These are phyloP conservation scores for Hystrix cristata DNA, from an alignment of 2,113 vertebrate species.

Conservation along the genomic window DNA sequence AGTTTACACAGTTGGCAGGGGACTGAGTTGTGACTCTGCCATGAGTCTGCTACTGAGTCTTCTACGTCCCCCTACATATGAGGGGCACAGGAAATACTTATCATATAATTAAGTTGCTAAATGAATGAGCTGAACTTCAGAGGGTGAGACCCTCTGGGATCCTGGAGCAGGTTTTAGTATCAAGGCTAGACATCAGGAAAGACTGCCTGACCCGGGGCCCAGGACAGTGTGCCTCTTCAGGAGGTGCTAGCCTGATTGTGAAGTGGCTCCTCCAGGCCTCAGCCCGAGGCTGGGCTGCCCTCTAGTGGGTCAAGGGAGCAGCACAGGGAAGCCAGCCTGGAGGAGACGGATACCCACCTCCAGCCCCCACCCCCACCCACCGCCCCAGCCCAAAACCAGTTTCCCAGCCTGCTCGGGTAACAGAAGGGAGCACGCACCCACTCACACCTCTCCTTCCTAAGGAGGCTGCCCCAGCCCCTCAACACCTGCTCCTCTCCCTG, in stretches of 20 bases:
- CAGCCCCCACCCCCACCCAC: too few species aligned
- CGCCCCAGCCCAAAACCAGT: fast-evolving
- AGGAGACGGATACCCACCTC: fast-evolving
- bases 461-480: not conserved
- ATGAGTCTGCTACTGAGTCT: not conserved
- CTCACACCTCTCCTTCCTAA: not conserved
- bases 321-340: not conserved
- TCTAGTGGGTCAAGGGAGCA: constrained; percentile 77
- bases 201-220: not conserved
- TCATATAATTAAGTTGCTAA: not conserved
- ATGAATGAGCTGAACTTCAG: not conserved
- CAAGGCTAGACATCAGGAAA: not conserved
- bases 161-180: not conserved
- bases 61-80: not conserved
- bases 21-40: not conserved
- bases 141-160: not conserved
- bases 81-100: not conserved
- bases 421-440: not conserved
- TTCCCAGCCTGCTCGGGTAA: too few species aligned
- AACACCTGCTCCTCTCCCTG: too few species aligned
- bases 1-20: not conserved
- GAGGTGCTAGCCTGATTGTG: not conserved
- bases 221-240: not conserved
- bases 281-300: constrained; percentile 79
- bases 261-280: not conserved